These are phyloP conservation scores for Parelbella ahira DNA, from an alignment of 2,888 invertebrate genomes.

Conservation along the genomic window DNA sequence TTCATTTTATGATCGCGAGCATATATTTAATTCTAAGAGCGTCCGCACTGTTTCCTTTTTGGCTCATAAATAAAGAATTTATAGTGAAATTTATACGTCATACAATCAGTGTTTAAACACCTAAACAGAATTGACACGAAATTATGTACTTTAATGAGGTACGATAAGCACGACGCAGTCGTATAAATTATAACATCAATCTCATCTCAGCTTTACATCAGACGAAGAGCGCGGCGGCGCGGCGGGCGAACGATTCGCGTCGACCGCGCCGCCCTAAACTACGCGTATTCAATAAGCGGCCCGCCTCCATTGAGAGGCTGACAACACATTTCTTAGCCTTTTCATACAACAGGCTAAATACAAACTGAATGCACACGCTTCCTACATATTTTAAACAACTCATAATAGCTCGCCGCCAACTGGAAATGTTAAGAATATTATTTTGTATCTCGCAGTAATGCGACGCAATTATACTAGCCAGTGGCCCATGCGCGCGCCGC, in stretches of 20 bases:
- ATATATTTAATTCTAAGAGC: constrained; percentile 76
- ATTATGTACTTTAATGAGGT: constrained; percentile 51
- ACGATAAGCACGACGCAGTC: constrained; percentile 40
- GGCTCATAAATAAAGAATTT: constrained; percentile 68
- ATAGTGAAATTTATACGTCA: constrained; percentile 60
- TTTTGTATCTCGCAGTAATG: constrained; percentile 47
- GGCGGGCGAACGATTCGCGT: constrained; percentile 37
- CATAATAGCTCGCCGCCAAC: constrained; percentile 54
- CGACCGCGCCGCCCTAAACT: constrained; percentile 29
- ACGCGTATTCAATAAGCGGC: constrained; percentile 38
- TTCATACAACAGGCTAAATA: constrained; percentile 35
- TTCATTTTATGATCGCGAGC: constrained; percentile 75
- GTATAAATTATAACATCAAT: constrained; percentile 49
- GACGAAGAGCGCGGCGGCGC: constrained; percentile 35
- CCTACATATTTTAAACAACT: constrained; percentile 54
- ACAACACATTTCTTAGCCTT: constrained; percentile 46
- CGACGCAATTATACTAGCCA: constrained; percentile 29
- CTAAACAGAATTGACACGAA: constrained; percentile 30
- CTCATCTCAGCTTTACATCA: constrained; percentile 36
- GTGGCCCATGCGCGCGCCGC: too few relatives aligned
- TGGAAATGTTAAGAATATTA: constrained; percentile 49
- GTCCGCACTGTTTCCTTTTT: constrained; percentile 70
- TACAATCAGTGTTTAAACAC: constrained; percentile 60
- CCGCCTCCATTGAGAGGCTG: constrained; percentile 48
- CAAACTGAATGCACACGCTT: constrained; percentile 49